Base-by-base conservation (phyloP, 1,140 invertebrate genomes). In the Drosophila cardini region DNA sequence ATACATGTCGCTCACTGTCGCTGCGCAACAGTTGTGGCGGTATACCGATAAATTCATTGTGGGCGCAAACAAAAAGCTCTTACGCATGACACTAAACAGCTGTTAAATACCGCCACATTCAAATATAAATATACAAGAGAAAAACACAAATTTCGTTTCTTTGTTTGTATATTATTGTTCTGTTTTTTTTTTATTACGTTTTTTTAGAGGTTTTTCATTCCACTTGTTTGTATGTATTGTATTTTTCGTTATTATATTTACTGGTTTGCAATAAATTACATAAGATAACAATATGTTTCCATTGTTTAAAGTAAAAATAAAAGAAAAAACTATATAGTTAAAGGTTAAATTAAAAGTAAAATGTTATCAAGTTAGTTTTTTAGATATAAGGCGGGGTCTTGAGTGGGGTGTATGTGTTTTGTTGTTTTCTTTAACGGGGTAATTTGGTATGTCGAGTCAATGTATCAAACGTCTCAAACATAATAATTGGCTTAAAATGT, bases 251-350 rank as follows among this genome's bases (percentile, higher is more conserved):
- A 69, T 86, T 85, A 78, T 86, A 63, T 75, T 75, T 75, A 75
- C 71, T 87, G 81, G 83, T 87, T 86, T 87, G 83, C 83, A 87
- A 87, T 87, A 87, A 87, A 87, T 87, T 87, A 87, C 81, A 87
- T 75, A 75, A 75, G 61, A 75, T 75, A 75, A 71, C 67, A 71
- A 71, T 71, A 75, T 71, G 53, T 75, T 71, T 71, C 72, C 72
- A 71, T 75, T 46, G 72, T 64, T 71, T 71, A 71, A 75, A 75
- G 32, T 75, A 75, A 75, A 75, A 63, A 57, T 64, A 75, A 64
- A 75, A 64, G 43, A 64, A 58, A 70, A 61, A 73, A 69, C 71
- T 69, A 74, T 63, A 74, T 58, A 70, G 57, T 62, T 70, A 75
- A 18, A 62, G 68, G 64, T 69, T 89, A 89, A 87, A 87, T 83